Evolutionary conservation across 2,797 vertebrate species (phyloP), one percentile per base, ranked within the genome.

Genomic region (Rhynchonycteris naso): DNA sequence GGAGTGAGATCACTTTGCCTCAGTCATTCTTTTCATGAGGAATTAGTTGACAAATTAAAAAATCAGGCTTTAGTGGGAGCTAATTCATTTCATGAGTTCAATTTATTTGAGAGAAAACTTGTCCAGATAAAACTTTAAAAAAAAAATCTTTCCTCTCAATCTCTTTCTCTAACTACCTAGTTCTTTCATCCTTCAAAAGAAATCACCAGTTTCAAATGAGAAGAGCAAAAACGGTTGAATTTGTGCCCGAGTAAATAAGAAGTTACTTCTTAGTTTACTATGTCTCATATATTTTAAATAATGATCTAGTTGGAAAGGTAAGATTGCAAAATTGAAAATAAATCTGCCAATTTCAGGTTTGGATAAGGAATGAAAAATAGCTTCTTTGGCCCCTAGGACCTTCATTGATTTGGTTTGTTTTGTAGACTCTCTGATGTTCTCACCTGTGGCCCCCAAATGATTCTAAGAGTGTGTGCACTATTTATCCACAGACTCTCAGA

Each of bases 151-250:
- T 52, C 28, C 11, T 9, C 7, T 54, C 38, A 35, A 0, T 76
- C 18, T 91, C 75, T 18, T 61, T 94, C 83, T 76, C 65, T 66
- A 88, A 58, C 19, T 16, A 75, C 33, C 24, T 52, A 94, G 8
- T 86, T 9, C 69, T 93, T 85, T 94, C 28, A 33, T 66, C 30
- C 71, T 90, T 61, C 50, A 76, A 9, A 78, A 68, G 50, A n/a
- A 43, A 91, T 89, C 38, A 91, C n/a, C 12, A 18, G 18, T 78
- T 92, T 93, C 72, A 78, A 90, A 65, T 35, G 15, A 58, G 7
- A 95, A 93, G 4, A 79, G n/a, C 33, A 88, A 95, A 83, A 88
- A 82, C 30, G 21, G 15, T 63, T 95, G 71, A 66, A 82, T 88
- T 88, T 65, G 14, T 22, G 75, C 5, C n/a, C 71, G 22, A 24